Evolutionary conservation across 2,888 invertebrate species (phyloP).

Genomic region (Galerucella calmariensis): DNA sequence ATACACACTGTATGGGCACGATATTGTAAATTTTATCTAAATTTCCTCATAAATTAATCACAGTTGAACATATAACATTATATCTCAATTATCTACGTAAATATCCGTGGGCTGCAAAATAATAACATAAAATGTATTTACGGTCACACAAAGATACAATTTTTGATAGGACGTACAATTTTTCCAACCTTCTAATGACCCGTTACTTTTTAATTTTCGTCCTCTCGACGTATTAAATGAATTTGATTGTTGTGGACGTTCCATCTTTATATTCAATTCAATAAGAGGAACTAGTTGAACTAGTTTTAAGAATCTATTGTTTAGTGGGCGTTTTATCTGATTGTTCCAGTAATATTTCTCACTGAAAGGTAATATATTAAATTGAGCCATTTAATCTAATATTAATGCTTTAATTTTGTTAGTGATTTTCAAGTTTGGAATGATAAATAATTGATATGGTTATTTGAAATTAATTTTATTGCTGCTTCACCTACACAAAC

Average conservation of each 20-base stretch:
- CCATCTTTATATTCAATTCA: background rate
- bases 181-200: background rate
- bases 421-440: background rate
- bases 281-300: background rate
- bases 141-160: background rate
- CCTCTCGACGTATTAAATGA: background rate
- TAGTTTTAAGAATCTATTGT: background rate
- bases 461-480: background rate
- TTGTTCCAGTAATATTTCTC: background rate
- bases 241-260: no score
- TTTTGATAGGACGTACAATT: background rate
- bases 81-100: no score
- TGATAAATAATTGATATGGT: background rate
- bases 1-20: no score
- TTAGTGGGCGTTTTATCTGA: background rate
- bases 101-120: no score
- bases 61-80: no score
- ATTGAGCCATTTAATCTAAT: background rate
- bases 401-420: background rate
- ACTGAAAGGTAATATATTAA: background rate
- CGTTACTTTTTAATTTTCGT: background rate
- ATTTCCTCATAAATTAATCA: no score
- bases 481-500: background rate
- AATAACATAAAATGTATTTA: no score
- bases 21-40: no score